Percentiles rank a stretch among this genome's conserved stretches.
Evolutionary conservation across 2,113 vertebrate species (phyloP).

Genomic region (Neomonachus schauinslandi): DNA sequence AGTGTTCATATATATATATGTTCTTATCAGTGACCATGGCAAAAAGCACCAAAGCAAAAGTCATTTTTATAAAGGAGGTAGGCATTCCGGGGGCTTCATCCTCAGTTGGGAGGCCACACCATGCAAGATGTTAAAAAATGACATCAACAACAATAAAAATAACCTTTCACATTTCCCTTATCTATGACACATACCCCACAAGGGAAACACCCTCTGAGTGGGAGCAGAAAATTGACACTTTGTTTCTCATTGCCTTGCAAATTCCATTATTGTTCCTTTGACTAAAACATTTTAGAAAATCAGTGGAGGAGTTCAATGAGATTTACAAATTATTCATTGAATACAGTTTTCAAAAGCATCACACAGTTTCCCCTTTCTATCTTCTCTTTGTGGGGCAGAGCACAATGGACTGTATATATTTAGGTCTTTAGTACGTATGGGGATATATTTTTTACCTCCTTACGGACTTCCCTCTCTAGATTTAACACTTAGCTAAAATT

Average conservation of each 20-base stretch:
- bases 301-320: not conserved
- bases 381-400: not conserved
- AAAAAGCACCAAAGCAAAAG: not conserved
- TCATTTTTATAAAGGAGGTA: not conserved
- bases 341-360: not conserved
- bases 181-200: not conserved
- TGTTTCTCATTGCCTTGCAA: not conserved
- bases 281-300: not conserved
- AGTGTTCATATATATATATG: not conserved
- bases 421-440: not conserved
- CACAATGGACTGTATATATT: not conserved
- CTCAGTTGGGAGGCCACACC: not conserved
- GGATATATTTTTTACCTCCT: not conserved
- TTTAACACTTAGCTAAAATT: not conserved
- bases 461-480: not conserved
- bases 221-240: not conserved
- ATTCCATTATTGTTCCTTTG: not conserved
- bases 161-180: not conserved
- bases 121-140: not conserved
- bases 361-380: not conserved
- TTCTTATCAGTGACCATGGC: not conserved
- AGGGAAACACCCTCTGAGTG: not conserved
- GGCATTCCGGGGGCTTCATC: not conserved
- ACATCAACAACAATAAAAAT: not conserved
- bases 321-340: slow-evolving; percentile 9